Evolutionary conservation across 2,888 invertebrate genomes (phyloP).

Genomic region (Diplazon laetatorius): DNA sequence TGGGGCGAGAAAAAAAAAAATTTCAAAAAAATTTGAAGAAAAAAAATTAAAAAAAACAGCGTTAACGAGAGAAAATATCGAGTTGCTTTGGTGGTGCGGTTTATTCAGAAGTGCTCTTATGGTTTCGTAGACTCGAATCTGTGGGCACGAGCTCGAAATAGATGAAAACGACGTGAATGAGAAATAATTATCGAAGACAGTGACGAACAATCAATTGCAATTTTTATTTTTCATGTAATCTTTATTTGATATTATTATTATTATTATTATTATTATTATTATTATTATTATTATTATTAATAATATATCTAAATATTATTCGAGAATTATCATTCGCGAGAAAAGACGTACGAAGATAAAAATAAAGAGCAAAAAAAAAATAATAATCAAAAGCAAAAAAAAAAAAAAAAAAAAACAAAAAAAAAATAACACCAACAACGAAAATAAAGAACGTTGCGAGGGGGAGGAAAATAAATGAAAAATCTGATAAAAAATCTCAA

Average conservation of each 20-base stretch:
- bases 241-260: too few species aligned
- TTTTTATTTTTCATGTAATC: not conserved
- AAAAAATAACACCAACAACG: not conserved
- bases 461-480: too few species aligned
- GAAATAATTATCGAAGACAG: conserved; percentile 53
- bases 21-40: too few species aligned
- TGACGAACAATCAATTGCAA: conserved; percentile 7
- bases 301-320: too few species aligned
- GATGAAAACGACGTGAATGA: conserved; percentile 22
- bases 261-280: too few species aligned
- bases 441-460: conserved; percentile 25
- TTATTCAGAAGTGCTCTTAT: too few species aligned
- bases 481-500: too few species aligned
- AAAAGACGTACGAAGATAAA: too few species aligned
- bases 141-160: conserved; percentile 32
- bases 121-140: not conserved
- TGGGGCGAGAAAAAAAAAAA: not conserved
- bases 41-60: too few species aligned
- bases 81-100: conserved; percentile 1
- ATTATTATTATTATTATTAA: too few species aligned
- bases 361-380: not conserved
- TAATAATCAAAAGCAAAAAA: conserved; percentile 27
- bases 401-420: too few species aligned
- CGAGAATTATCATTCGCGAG: too few species aligned
- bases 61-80: conserved; percentile 19